Evolutionary conservation across 2,888 invertebrate genomes (phyloP), one percentile per base, ranked within the genome.

Genomic region (Panzeria rudis): DNA sequence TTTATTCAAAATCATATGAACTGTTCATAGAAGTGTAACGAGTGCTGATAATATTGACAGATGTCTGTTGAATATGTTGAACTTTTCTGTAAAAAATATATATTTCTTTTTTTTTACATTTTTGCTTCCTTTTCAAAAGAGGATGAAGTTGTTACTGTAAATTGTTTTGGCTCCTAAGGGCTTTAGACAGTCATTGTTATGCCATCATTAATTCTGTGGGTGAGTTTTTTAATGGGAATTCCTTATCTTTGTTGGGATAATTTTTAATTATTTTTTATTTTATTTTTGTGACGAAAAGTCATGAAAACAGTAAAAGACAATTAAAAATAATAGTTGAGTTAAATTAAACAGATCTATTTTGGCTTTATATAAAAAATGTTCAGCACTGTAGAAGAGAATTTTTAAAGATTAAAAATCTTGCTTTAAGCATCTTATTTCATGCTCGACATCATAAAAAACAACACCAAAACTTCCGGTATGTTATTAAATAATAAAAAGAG

Each of bases 21-120:
- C 59, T 66, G 64, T 66, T 72, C 56, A 71, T 50, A 38, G 56
- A 71, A 77, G 64, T 47, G 50, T 83, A 77, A 71, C 38, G 71
- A 83, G 71, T 64, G 56, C 23, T 75, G 81, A 81, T 81, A 75
- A 50, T 68, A 84, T 84, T 80, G 84, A 76, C 80, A 84, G 76
- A 56, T 76, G 76, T 80, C 80, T 84, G 80, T 29, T 29, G 29
- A 44, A 69, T 52, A 76, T 84, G 76, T 76, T 84, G 84, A 84
- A 84, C 84, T 80, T 76, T 80, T 73, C 17, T 29, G 9, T 29
- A 23, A 29, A 29, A 29, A 29, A 29, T 4, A 29, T 4, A 8
- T 17, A 15, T 50, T 41, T 25, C 25, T 20, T 41, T 17, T 64
- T 64, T 41, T 0, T 62, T 41, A 1, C 2, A 44, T 25, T 54